phyloP scores from a whole-genome alignment of 2,113 vertebrate species.

The Hypanus sabinus region DNA sequence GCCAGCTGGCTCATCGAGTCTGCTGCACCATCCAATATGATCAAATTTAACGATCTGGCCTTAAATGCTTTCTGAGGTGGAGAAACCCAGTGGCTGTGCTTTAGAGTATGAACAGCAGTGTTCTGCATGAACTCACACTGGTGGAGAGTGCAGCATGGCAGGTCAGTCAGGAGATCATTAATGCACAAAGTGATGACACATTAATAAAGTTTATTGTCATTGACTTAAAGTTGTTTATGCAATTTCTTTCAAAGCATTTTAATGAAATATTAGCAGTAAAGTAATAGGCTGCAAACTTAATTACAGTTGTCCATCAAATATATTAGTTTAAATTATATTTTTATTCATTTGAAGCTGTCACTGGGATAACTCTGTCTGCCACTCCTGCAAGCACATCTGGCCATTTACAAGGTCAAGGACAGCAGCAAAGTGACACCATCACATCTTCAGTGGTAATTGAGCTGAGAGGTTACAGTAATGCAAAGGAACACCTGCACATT shows the following conservation, averaged over 20 bases:
- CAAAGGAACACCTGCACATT: neutral
- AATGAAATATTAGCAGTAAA: neutral
- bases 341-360: slow-evolving; percentile 1
- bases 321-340: too few species aligned
- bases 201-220: neutral
- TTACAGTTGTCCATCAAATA: neutral
- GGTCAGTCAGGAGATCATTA: neutral
- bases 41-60: too few species aligned
- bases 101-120: too few species aligned
- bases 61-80: too few species aligned
- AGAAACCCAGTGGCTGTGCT: too few species aligned
- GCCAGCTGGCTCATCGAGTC: too few species aligned
- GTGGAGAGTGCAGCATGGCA: neutral
- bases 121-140: too few species aligned
- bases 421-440: neutral
- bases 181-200: neutral
- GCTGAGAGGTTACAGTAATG: too few species aligned
- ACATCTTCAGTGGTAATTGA: neutral
- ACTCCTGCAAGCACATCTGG: neutral
- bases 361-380: neutral
- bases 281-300: neutral
- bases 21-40: too few species aligned
- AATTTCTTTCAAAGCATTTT: neutral
- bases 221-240: neutral
- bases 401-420: neutral